A percentile compares a stretch with the other conserved stretches of the same genome.
These are phyloP conservation scores for Brachionus plicatilis DNA, from an alignment of 1,140 invertebrate species.

Conservation along the genomic window DNA sequence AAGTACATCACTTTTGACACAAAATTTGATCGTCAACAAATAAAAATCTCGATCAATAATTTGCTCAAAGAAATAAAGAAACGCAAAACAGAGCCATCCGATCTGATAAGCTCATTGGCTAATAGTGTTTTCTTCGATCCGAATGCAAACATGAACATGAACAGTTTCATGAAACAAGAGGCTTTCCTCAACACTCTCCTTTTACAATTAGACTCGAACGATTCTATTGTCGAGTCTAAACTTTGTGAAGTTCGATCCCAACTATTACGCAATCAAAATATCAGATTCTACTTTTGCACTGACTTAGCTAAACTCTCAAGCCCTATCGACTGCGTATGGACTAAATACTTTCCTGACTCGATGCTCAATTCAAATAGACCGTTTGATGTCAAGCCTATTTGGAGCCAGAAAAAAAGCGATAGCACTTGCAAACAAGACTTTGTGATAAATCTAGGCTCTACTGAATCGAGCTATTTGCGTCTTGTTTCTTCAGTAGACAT, in stretches of 20 bases:
- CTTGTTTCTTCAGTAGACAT: conserved; percentile 64
- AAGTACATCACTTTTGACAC: conserved; percentile 68
- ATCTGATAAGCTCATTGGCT: neutral
- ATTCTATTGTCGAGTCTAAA: conserved; percentile 57
- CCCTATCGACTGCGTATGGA: conserved; percentile 24
- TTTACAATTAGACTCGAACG: conserved; percentile 58
- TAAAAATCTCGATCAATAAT: conserved; percentile 70
- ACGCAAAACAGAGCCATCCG: conserved; percentile 20
- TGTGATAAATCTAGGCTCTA: conserved; percentile 72
- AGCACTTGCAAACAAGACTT: conserved; percentile 53
- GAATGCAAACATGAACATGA: conserved; percentile 63
- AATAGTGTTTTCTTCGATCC: neutral
- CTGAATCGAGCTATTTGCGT: conserved; percentile 71
- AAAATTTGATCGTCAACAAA: conserved; percentile 66
- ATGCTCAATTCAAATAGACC: neutral
- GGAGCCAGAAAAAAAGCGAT: neutral
- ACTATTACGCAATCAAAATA: conserved; percentile 61
- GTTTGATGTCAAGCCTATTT: conserved; percentile 4
- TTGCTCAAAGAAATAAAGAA: conserved; percentile 65
- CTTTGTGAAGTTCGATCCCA: conserved; percentile 62
- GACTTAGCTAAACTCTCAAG: conserved; percentile 62
- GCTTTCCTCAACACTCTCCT: conserved; percentile 68
- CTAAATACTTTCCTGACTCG: conserved; percentile 16
- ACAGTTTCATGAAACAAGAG: conserved; percentile 68
- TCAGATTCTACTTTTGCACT: conserved; percentile 67